Evolutionary conservation across 2,888 invertebrate species (phyloP).

Genomic region (Lasioglossum vierecki): DNA sequence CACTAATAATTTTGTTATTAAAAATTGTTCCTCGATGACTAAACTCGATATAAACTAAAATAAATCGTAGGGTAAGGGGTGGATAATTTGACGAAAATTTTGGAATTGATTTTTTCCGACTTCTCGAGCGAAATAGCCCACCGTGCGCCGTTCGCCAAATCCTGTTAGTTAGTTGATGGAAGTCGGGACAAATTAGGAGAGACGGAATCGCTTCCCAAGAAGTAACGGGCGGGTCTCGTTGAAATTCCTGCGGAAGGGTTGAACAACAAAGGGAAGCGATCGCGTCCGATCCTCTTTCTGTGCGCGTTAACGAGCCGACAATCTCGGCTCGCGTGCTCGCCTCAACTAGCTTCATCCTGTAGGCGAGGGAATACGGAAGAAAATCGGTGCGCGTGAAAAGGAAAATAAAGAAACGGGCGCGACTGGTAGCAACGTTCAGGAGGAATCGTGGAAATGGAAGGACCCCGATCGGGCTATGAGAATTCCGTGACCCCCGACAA

Average conservation of each 20-base stretch:
- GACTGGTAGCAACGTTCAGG: background rate
- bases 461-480: slow-evolving; percentile 48
- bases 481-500: slow-evolving; percentile 59
- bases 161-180: background rate
- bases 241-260: background rate
- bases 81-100: too few relatives aligned
- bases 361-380: slow-evolving; percentile 21
- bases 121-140: too few relatives aligned
- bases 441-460: slow-evolving; percentile 11
- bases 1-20: too few relatives aligned
- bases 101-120: too few relatives aligned
- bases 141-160: background rate
- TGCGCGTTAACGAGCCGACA: slow-evolving; percentile 11
- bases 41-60: too few relatives aligned
- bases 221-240: background rate
- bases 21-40: too few relatives aligned
- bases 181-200: slow-evolving; percentile 9
- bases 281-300: background rate
- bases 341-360: slow-evolving; percentile 14
- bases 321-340: slow-evolving; percentile 21
- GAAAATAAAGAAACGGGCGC: background rate
- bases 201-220: background rate
- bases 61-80: too few relatives aligned
- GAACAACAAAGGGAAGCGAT: slow-evolving; percentile 26
- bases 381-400: background rate